Percentiles rank a stretch among this genome's conserved stretches.
phyloP scores from a whole-genome alignment of 1,140 invertebrate species.

The Stratiolaelaps scimitus region DNA sequence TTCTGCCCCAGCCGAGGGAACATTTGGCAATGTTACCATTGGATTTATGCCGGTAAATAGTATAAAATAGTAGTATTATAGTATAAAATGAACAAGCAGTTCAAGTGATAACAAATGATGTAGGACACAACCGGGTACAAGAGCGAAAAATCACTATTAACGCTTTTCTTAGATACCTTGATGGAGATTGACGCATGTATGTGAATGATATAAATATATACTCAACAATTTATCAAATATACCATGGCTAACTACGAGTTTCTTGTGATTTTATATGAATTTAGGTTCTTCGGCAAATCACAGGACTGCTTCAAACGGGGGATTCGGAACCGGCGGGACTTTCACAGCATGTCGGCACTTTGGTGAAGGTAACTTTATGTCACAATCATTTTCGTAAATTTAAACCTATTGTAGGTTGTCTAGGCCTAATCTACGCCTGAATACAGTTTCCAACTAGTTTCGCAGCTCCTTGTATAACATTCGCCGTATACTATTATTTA shows the following conservation, averaged over 20 bases:
- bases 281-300: slow-evolving; percentile 20
- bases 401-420: too few species aligned
- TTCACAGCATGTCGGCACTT: not conserved
- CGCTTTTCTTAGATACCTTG: too few species aligned
- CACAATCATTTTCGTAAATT: too few species aligned
- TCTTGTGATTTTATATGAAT: too few species aligned
- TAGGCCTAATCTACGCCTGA: not conserved
- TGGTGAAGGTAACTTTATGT: not conserved
- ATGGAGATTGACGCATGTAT: too few species aligned
- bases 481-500: not conserved
- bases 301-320: slow-evolving; percentile 22
- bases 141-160: too few species aligned
- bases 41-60: slow-evolving; percentile 17
- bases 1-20: not conserved
- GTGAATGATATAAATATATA: too few species aligned
- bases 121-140: too few species aligned
- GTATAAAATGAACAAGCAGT: too few species aligned
- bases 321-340: slow-evolving; percentile 7
- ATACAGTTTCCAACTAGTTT: not conserved
- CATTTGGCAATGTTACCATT: slow-evolving; percentile 16
- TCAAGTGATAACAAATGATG: too few species aligned
- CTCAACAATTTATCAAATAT: too few species aligned
- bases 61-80: not conserved
- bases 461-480: not conserved
- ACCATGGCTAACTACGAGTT: too few species aligned